Evolutionary conservation across 2,797 vertebrate genomes (phyloP), one percentile per base, ranked within the genome.

Genomic region (Silurus aristotelis): DNA sequence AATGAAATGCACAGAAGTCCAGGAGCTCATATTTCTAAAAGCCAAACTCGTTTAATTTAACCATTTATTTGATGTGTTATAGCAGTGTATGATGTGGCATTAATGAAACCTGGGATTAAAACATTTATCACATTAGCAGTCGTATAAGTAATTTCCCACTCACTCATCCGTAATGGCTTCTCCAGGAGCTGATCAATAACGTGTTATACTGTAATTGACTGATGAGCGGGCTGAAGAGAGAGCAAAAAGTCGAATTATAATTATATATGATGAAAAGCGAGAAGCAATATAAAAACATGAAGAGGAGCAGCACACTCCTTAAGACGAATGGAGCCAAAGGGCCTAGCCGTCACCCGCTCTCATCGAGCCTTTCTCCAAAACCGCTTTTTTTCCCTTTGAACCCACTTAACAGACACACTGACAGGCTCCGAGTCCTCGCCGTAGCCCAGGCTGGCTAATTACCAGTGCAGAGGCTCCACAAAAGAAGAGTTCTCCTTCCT

Each of bases 121-220:
- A 94, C 95, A 96, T 96, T 95, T 93, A 95, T 96, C 95, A 95
- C 93, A 95, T 96, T 95, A 95, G 92, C 88, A 90, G 89, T 91
- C 90, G 89, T 94, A 95, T 94, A 93, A 94, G 94, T 93, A 93
- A 94, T 94, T 94, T 95, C 94, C 94, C 93, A 91, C 91, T 90
- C 83, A 90, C 87, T 93, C 93, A 94, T 95, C 94, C 92, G 91
- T 95, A 95, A 96, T 96, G 93, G 94, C 93, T 94, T 95, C 92
- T 94, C 91, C 90, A 89, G 94, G 94, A 95, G 93, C 92, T 93
- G 94, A 96, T 96, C 95, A 94, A 96, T 96, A 96, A 90, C 89
- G 90, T 89, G 93, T 94, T 93, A 89, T 73, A 83, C 87, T 86
- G 92, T 95, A 96, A 95, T 96, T 95, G 95, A 96, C 94, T 90